phyloP scores from a whole-genome alignment of 2,888 invertebrate species.

The Hofmannophila pseudospretella region DNA sequence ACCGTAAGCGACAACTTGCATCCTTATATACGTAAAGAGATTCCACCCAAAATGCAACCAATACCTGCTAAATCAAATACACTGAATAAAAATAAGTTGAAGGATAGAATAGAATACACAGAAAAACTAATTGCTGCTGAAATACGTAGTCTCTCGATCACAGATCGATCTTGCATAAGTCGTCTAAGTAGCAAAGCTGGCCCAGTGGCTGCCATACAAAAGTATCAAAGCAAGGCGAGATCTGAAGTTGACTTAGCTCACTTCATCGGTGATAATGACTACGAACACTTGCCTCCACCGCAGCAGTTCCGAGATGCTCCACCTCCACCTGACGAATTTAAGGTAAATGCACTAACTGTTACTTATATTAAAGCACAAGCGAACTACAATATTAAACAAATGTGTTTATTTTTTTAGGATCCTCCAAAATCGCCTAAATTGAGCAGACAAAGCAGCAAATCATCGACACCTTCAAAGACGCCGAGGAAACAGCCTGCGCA shows the following conservation, averaged over 20 bases:
- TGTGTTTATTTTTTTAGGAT: slow-evolving; percentile 39
- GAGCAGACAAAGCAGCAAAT: slow-evolving; percentile 65
- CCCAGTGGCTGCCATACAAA: slow-evolving; percentile 41
- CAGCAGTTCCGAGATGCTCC: slow-evolving; percentile 90
- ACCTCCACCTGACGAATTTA: slow-evolving; percentile 86
- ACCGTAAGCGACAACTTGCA: slow-evolving; percentile 68
- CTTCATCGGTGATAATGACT: slow-evolving; percentile 77
- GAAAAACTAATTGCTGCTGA: slow-evolving; percentile 70
- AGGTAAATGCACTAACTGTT: slow-evolving; percentile 35
- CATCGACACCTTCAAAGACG: slow-evolving; percentile 65
- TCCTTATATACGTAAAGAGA: slow-evolving; percentile 73
- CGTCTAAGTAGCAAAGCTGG: slow-evolving; percentile 43
- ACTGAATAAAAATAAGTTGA: slow-evolving; percentile 51
- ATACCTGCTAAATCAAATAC: slow-evolving; percentile 39
- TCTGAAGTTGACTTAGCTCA: slow-evolving; percentile 79
- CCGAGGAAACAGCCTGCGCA: slow-evolving; percentile 47
- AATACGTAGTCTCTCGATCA: slow-evolving; percentile 62
- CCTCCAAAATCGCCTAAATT: slow-evolving; percentile 66
- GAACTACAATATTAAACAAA: slow-evolving; percentile 6
- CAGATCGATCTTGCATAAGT: slow-evolving; percentile 59
- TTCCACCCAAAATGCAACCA: slow-evolving; percentile 41
- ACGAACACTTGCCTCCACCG: slow-evolving; percentile 88
- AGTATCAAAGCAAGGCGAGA: slow-evolving; percentile 72
- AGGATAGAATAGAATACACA: slow-evolving; percentile 69
- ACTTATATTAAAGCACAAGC: not conserved